Percentiles rank a stretch among this genome's conserved stretches.
Conservation (phyloP, 2,113 vertebrate species). For the Carassius carassius region DNA sequence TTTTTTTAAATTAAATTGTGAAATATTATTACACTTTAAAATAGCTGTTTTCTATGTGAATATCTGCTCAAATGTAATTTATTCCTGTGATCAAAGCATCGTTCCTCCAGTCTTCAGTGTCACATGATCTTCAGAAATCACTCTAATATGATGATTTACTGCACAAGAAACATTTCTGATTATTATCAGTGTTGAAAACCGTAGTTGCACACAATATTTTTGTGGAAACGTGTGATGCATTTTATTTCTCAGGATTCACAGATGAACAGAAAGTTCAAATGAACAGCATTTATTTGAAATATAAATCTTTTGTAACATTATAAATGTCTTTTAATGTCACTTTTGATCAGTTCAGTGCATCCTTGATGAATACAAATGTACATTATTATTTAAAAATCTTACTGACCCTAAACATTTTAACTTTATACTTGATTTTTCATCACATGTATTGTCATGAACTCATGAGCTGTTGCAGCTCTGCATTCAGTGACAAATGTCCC, state of each 20-base stretch:
- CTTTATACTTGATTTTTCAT: not conserved
- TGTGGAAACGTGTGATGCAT: not conserved
- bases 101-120: not conserved
- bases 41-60: not conserved
- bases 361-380: too few relatives aligned
- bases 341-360: not conserved
- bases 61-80: not conserved
- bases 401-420: not conserved
- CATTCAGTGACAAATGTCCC: not conserved
- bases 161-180: not conserved
- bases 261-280: not conserved
- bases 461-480: not conserved
- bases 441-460: not conserved
- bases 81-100: not conserved
- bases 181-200: not conserved
- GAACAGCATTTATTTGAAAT: not conserved
- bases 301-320: not conserved
- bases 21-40: not conserved
- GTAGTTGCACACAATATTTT: not conserved
- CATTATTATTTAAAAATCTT: not conserved
- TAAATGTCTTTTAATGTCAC: not conserved
- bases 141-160: not conserved
- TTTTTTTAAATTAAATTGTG: not conserved
- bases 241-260: not conserved
- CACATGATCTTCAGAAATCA: not conserved